phyloP scores from a whole-genome alignment of 2,113 vertebrate genomes.

The Coptodon rendalli region DNA sequence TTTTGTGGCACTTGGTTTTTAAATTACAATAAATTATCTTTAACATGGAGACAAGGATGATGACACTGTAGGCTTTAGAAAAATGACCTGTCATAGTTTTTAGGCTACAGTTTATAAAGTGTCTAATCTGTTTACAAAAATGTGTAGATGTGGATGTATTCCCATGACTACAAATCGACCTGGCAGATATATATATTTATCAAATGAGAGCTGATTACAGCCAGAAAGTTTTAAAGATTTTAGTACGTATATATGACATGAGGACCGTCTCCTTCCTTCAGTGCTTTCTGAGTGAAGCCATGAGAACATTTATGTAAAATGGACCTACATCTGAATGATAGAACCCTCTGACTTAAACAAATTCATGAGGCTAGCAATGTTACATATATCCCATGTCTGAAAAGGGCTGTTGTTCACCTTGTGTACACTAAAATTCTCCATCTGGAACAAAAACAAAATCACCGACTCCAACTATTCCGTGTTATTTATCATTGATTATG shows the following conservation, averaged over 20 bases:
- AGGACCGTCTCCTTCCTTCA: not conserved
- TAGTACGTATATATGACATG: not conserved
- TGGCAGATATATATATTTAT: not conserved
- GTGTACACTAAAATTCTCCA: slow-evolving; percentile 28
- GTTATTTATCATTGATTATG: slow-evolving; percentile 55
- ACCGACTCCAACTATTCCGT: slow-evolving; percentile 22
- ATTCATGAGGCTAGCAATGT: not conserved
- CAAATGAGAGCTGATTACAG: not conserved
- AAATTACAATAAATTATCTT: not conserved
- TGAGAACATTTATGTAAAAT: not conserved
- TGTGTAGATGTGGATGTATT: not conserved
- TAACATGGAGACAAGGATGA: not conserved
- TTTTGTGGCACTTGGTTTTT: not conserved
- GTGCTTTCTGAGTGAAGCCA: not conserved
- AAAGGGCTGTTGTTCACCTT: not conserved
- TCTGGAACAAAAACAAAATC: slow-evolving; percentile 4
- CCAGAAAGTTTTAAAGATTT: not conserved
- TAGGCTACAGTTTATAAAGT: not conserved
- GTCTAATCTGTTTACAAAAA: not conserved
- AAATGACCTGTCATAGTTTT: not conserved
- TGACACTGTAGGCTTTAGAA: not conserved
- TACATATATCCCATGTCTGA: not conserved
- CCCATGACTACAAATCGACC: not conserved
- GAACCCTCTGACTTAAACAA: not conserved
- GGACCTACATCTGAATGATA: not conserved